Evolutionary conservation across 2,888 invertebrate species (phyloP).

Genomic region (Pseudanteris insignis): DNA sequence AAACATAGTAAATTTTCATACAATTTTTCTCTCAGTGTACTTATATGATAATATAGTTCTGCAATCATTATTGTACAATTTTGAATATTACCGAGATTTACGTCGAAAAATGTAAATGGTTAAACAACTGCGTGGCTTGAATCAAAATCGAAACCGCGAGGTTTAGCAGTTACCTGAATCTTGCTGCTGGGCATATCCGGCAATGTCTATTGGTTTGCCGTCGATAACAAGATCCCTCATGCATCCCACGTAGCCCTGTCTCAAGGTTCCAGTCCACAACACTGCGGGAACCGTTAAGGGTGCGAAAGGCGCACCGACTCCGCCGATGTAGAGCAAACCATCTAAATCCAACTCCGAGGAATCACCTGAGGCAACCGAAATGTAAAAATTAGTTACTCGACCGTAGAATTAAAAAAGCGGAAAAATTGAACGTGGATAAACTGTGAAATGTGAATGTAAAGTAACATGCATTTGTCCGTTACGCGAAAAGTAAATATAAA

Average conservation of each 20-base stretch:
- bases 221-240: slow-evolving; percentile 89
- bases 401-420: neutral
- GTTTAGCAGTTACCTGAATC: slow-evolving; percentile 76
- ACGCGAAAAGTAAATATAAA: too few relatives aligned
- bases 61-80: too few relatives aligned
- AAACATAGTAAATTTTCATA: too few relatives aligned
- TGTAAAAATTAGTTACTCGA: slow-evolving; percentile 13
- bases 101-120: too few relatives aligned
- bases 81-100: too few relatives aligned
- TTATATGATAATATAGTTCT: too few relatives aligned
- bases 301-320: slow-evolving; percentile 82
- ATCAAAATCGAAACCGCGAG: neutral
- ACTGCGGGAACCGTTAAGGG: slow-evolving; percentile 82
- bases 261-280: slow-evolving; percentile 88
- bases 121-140: too few relatives aligned
- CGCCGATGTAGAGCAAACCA: slow-evolving; percentile 88
- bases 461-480: neutral
- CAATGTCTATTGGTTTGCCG: slow-evolving; percentile 87
- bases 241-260: slow-evolving; percentile 94
- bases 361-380: slow-evolving; percentile 70
- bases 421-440: too few relatives aligned
- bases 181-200: slow-evolving; percentile 87
- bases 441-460: too few relatives aligned
- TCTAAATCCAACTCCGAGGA: slow-evolving; percentile 88
- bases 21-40: too few relatives aligned